Evolutionary conservation across 2,797 vertebrate species (phyloP).

Genomic region (Acrossocheilus fasciatus): DNA sequence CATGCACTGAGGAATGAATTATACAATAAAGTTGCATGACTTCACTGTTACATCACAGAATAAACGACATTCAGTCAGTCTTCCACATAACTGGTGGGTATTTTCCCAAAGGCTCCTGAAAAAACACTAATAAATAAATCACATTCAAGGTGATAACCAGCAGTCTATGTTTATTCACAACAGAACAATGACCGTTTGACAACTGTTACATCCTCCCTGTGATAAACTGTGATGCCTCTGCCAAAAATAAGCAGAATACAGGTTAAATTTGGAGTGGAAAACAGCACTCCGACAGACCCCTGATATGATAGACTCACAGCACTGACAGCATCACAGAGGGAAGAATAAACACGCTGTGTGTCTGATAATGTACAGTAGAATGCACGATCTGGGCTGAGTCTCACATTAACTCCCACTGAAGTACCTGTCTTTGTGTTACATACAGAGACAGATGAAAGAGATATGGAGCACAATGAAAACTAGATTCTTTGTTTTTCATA

Average conservation of each 20-base stretch:
- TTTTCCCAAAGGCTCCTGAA: neutral
- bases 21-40: neutral
- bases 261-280: constrained; percentile 8
- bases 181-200: constrained; percentile 5
- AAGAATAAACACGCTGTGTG: neutral
- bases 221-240: neutral
- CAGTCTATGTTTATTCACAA: constrained; percentile 1
- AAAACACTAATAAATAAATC: neutral
- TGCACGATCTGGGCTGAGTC: neutral
- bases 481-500: constrained; percentile 7
- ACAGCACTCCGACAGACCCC: neutral
- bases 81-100: neutral
- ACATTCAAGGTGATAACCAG: neutral
- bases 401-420: constrained; percentile 10
- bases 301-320: neutral
- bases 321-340: neutral
- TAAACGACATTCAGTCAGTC: neutral
- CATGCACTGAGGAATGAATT: neutral
- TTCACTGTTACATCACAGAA: neutral
- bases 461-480: constrained; percentile 21
- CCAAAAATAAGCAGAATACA: neutral
- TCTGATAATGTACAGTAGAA: constrained; percentile 12
- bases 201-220: neutral
- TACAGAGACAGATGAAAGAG: neutral
- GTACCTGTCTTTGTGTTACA: constrained; percentile 12